Evolutionary conservation across 2,113 vertebrate species (phyloP).

Genomic region (Megaceryle maxima): DNA sequence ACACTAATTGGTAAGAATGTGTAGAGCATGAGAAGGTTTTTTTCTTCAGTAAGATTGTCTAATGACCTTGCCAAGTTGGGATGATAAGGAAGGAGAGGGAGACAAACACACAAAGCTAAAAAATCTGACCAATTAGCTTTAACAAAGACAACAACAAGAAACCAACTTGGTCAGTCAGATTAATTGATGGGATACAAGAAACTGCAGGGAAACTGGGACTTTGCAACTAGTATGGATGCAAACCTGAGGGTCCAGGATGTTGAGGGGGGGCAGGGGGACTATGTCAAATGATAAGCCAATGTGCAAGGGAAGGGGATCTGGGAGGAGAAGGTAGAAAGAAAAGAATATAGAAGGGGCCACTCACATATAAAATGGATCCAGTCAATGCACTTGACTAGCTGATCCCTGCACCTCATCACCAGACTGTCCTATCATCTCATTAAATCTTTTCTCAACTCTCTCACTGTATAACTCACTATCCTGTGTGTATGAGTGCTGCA

Average conservation of each 20-base stretch:
- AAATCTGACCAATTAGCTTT: background rate
- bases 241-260: background rate
- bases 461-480: background rate
- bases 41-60: background rate
- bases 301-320: background rate
- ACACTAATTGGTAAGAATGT: background rate
- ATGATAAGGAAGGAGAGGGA: background rate
- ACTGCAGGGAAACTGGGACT: background rate
- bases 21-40: background rate
- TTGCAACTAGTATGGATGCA: background rate
- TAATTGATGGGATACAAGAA: background rate
- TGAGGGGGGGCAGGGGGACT: rapidly evolving
- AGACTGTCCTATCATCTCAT: background rate
- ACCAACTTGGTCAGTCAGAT: background rate
- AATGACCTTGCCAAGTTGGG: background rate
- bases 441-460: background rate
- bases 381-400: background rate
- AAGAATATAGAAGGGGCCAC: background rate
- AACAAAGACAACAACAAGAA: background rate
- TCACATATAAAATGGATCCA: background rate
- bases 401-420: background rate
- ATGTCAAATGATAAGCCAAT: background rate
- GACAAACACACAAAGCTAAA: background rate
- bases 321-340: background rate
- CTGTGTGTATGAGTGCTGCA: background rate